phyloP scores from a whole-genome alignment of 2,113 vertebrate genomes.

The Nothobranchius kuhntae region DNA sequence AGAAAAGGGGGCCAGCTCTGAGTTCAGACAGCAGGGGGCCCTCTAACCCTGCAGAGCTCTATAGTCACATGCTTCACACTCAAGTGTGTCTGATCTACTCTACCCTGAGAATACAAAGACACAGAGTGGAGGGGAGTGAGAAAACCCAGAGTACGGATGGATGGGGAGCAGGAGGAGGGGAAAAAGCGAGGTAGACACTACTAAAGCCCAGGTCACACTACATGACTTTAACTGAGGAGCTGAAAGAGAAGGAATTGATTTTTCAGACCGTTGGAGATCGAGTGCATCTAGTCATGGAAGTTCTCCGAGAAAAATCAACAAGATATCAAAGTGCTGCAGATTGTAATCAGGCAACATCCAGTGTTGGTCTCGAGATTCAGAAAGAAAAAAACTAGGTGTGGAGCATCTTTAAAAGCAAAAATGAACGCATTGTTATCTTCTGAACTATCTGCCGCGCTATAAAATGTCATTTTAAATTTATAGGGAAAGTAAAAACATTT shows the following conservation, averaged over 20 bases:
- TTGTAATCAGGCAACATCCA: conserved; percentile 1
- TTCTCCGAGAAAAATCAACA: not conserved
- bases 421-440: no score
- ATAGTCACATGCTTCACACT: conserved; percentile 42
- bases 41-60: conserved; percentile 39
- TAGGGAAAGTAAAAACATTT: not conserved
- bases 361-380: conserved; percentile 13
- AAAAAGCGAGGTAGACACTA: conserved; percentile 62
- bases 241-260: conserved; percentile 20
- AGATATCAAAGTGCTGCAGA: conserved; percentile 8
- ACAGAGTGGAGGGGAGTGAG: conserved; percentile 23
- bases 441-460: not conserved
- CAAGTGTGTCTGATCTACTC: conserved; percentile 66
- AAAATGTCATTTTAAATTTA: not conserved
- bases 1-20: conserved; percentile 11
- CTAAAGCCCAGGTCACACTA: conserved; percentile 65
- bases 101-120: conserved; percentile 73
- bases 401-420: conserved; percentile 1
- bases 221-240: conserved; percentile 24
- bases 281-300: conserved; percentile 7
- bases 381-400: conserved; percentile 2
- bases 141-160: conserved; percentile 35
- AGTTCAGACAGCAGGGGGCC: conserved; percentile 63
- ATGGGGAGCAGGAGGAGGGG: conserved; percentile 16
- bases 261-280: conserved; percentile 9